phyloP scores from a whole-genome alignment of 2,797 vertebrate genomes.

The Danio choprae region DNA sequence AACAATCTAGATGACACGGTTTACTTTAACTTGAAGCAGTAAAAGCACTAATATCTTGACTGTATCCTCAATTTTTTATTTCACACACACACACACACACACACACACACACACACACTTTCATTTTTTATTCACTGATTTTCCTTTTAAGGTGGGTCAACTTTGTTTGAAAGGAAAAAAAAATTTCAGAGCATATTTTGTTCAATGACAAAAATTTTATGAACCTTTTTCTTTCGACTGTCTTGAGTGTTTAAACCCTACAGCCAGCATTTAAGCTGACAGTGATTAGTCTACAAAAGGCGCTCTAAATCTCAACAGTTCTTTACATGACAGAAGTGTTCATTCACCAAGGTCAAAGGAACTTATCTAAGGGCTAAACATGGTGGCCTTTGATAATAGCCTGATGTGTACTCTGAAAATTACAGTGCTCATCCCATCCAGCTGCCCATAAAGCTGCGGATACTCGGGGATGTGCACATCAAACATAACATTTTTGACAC shows the following conservation, averaged over 20 bases:
- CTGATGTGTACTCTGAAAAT: too few relatives aligned
- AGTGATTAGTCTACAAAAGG: slow-evolving; percentile 39
- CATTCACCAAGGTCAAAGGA: slow-evolving; percentile 24
- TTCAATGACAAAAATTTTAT: not conserved
- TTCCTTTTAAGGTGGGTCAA: not conserved
- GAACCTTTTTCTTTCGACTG: not conserved
- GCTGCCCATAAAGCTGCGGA: too few relatives aligned
- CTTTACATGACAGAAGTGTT: slow-evolving; percentile 18
- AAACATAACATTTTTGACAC: too few relatives aligned
- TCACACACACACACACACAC: too few relatives aligned
- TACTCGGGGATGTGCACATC: too few relatives aligned
- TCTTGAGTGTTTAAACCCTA: slow-evolving; percentile 1
- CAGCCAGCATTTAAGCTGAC: not conserved
- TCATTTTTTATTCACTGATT: not conserved
- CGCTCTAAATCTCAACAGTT: not conserved
- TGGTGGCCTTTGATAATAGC: slow-evolving; percentile 36
- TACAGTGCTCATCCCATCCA: slow-evolving; percentile 27
- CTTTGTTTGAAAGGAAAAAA: not conserved
- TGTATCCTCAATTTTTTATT: too few relatives aligned
- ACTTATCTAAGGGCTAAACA: slow-evolving; percentile 38
- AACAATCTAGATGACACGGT: too few relatives aligned
- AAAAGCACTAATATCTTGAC: too few relatives aligned
- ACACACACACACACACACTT: too few relatives aligned
- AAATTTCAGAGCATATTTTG: not conserved
- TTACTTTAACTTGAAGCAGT: too few relatives aligned